Evolutionary conservation across 2,888 invertebrate species (phyloP).

Genomic region (Eupithecia insigniata): DNA sequence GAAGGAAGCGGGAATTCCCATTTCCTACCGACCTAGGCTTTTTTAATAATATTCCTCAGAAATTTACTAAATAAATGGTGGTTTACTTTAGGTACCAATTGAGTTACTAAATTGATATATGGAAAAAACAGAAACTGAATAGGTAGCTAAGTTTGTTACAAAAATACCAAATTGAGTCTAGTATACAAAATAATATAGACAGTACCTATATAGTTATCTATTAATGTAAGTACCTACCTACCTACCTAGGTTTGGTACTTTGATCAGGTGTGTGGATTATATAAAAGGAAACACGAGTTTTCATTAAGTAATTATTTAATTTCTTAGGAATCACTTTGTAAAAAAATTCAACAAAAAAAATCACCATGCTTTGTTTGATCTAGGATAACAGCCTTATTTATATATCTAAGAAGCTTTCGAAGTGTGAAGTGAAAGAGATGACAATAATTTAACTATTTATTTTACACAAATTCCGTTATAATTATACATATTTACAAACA

Average conservation of each 20-base stretch:
- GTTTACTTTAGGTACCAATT: too few species aligned
- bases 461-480: constrained; percentile 83
- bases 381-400: constrained; percentile 42
- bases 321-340: constrained; percentile 45
- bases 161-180: too few species aligned
- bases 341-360: constrained; percentile 44
- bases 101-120: too few species aligned
- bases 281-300: not conserved
- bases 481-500: constrained; percentile 84
- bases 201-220: too few species aligned
- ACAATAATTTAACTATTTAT: constrained; percentile 74
- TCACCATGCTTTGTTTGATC: constrained; percentile 39
- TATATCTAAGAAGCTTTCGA: constrained; percentile 28
- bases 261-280: not conserved
- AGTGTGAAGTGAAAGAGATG: constrained; percentile 51
- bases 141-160: too few species aligned
- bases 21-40: too few species aligned
- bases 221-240: too few species aligned
- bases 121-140: too few species aligned
- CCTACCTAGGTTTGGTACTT: not conserved
- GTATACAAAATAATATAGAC: too few species aligned
- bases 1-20: too few species aligned
- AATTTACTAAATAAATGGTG: too few species aligned
- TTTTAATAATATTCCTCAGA: too few species aligned
- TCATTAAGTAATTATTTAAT: constrained; percentile 44